Conservation (phyloP, 2,113 vertebrate genomes). For the Corythornis vintsioides region DNA sequence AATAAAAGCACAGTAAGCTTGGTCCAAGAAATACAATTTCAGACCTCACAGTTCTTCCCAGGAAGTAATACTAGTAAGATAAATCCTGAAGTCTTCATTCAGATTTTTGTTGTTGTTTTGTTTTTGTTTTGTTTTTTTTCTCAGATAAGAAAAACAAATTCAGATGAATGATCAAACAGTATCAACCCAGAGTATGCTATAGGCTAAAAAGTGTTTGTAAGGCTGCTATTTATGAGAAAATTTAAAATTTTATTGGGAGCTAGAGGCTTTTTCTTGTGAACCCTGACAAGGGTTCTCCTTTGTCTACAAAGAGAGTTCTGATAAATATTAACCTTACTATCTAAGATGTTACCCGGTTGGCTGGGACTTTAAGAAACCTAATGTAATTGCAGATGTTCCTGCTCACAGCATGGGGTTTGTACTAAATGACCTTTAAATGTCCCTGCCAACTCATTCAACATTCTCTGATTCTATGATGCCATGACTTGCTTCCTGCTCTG, state of each 20-base stretch:
- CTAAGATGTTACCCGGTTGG: neutral
- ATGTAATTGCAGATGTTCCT: neutral
- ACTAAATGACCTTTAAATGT: too few relatives aligned
- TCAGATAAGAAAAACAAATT: neutral
- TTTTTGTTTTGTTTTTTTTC: neutral
- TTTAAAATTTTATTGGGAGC: neutral
- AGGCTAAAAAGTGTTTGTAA: neutral
- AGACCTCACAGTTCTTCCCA: neutral
- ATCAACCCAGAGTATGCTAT: neutral
- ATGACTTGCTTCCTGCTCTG: neutral
- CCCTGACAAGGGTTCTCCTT: neutral
- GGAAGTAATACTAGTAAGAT: neutral
- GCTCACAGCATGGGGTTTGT: too few relatives aligned
- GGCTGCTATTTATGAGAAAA: neutral
- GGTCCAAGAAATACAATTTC: neutral
- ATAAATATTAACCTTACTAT: neutral
- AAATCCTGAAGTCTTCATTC: neutral
- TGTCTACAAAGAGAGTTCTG: neutral
- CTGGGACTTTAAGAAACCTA: neutral
- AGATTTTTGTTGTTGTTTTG: neutral
- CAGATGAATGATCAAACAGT: neutral
- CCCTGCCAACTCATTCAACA: too few relatives aligned
- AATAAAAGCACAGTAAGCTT: neutral
- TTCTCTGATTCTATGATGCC: neutral
- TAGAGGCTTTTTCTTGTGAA: neutral